These are phyloP conservation scores for Protobothrops flavoviridis DNA, from an alignment of 2,113 vertebrate species.

Conservation along the genomic window DNA sequence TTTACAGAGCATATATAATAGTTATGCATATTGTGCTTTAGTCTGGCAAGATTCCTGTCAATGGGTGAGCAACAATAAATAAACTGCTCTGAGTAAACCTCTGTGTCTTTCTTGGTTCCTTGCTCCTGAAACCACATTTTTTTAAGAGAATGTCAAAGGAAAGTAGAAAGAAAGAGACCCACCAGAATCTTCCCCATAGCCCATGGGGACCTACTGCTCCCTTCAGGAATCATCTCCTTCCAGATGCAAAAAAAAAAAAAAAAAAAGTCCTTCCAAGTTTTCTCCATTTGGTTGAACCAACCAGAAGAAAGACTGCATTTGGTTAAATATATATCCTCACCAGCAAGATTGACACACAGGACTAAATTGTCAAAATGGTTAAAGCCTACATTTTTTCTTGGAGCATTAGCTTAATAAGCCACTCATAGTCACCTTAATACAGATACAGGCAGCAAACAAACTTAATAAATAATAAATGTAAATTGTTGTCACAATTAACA, in stretches of 20 bases:
- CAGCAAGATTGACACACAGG: neutral
- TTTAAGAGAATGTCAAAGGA: neutral
- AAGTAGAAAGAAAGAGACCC: no score
- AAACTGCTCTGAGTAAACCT: neutral
- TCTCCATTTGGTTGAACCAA: neutral
- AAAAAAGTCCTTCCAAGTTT: neutral
- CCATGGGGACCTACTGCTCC: no score
- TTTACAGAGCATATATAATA: no score
- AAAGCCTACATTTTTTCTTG: neutral
- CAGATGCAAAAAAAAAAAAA: no score
- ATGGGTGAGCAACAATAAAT: neutral
- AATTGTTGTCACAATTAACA: no score
- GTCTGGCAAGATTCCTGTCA: neutral
- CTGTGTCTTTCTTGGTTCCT: neutral
- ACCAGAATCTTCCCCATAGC: no score
- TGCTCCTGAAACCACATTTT: neutral
- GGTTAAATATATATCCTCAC: neutral
- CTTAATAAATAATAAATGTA: no score
- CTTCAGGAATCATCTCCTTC: neutral
- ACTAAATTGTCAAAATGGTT: neutral
- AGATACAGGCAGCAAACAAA: no score
- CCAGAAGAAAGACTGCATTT: neutral
- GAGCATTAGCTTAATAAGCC: no score
- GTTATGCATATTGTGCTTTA: no score
- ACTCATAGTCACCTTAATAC: no score